Conservation (phyloP, 2,797 vertebrate species). For the Danionella dracula region DNA sequence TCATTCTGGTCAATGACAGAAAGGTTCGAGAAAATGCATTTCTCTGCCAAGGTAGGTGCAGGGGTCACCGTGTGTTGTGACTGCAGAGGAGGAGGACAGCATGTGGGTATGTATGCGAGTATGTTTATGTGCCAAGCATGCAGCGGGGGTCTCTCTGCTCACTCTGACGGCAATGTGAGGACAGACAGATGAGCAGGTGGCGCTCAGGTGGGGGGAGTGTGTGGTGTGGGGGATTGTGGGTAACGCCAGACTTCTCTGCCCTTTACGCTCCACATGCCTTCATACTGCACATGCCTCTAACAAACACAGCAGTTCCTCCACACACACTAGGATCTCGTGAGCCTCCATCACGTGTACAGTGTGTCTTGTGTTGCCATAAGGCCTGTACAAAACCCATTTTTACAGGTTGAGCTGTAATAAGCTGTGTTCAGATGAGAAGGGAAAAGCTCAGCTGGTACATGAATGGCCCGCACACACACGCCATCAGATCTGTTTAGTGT, state of each 20-base stretch:
- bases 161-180: conserved; percentile 25
- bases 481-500: not conserved
- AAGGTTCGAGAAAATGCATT: no score
- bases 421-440: not conserved
- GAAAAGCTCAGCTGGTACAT: not conserved
- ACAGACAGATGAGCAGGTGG: conserved; percentile 79
- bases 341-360: not conserved
- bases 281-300: conserved; percentile 24
- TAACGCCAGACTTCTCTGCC: conserved; percentile 35
- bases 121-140: conserved; percentile 8
- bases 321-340: not conserved
- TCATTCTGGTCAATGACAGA: no score
- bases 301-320: not conserved
- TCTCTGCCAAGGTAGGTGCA: conserved; percentile 39
- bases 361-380: not conserved
- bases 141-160: conserved; percentile 3
- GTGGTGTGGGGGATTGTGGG: conserved; percentile 42
- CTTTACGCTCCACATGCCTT: conserved; percentile 37
- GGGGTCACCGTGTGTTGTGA: conserved; percentile 51
- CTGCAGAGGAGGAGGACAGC: conserved; percentile 54
- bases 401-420: not conserved
- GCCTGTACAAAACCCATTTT: not conserved
- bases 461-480: not conserved
- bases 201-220: conserved; percentile 67
- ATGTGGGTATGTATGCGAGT: conserved; percentile 17